Percentiles rank a stretch among this genome's conserved stretches.
phyloP scores from a whole-genome alignment of 2,888 invertebrate genomes.

The Drosophila sordidula region DNA sequence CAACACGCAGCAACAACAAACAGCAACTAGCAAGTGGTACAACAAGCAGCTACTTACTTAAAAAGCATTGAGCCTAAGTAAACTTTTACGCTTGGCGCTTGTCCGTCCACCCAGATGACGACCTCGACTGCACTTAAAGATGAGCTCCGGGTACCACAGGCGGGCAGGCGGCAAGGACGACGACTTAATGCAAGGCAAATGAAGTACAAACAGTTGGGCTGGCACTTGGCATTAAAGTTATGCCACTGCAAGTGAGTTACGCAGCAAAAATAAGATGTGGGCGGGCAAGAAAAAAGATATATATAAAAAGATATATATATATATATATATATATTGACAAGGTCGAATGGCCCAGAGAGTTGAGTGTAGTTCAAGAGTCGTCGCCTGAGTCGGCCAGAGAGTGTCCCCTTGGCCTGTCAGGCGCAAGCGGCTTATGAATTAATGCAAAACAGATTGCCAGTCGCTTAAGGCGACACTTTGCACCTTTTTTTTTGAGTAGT shows the following conservation, averaged over 20 bases:
- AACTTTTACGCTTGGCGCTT: conserved; percentile 68
- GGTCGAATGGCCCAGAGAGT: conserved; percentile 38
- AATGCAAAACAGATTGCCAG: conserved; percentile 77
- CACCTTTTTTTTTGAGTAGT: conserved; percentile 52
- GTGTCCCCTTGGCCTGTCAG: conserved; percentile 54
- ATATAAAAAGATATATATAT: conserved; percentile 20
- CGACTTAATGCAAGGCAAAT: conserved; percentile 76
- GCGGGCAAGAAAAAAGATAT: conserved; percentile 50
- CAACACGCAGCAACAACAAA: conserved; percentile 19
- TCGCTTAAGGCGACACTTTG: conserved; percentile 77
- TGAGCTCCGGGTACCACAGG: conserved; percentile 36
- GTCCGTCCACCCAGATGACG: conserved; percentile 27
- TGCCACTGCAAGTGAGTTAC: conserved; percentile 73
- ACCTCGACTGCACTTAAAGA: conserved; percentile 76
- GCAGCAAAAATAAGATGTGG: conserved; percentile 58
- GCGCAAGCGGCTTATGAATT: conserved; percentile 79
- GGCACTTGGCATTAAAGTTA: conserved; percentile 67
- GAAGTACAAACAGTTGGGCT: conserved; percentile 69
- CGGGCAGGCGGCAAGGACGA: conserved; percentile 43
- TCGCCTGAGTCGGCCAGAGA: conserved; percentile 9
- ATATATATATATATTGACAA: conserved; percentile 64
- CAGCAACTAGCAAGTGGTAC: conserved; percentile 46
- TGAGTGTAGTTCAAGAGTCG: conserved; percentile 14
- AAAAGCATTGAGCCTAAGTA: conserved; percentile 80
- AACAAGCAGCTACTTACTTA: conserved; percentile 76